These are phyloP conservation scores for Dermatemys mawii DNA, from an alignment of 2,113 vertebrate genomes.

Conservation along the genomic window DNA sequence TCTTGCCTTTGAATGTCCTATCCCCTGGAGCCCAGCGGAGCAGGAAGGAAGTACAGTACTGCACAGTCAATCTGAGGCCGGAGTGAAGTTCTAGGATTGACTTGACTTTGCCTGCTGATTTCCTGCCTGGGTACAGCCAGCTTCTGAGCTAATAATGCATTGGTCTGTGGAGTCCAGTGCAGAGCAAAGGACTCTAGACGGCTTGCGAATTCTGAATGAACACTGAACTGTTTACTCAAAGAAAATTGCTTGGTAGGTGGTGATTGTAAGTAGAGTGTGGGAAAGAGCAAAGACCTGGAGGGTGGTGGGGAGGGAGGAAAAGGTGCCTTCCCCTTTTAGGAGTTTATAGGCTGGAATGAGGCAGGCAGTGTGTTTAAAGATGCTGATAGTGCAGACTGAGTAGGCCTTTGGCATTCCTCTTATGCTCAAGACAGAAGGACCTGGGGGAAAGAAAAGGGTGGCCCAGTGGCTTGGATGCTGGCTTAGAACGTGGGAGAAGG, in stretches of 20 bases:
- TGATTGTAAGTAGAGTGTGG: background rate
- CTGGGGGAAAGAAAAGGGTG: background rate
- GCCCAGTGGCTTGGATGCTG: background rate
- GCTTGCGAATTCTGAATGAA: background rate
- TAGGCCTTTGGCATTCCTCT: background rate
- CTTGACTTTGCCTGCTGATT: slow-evolving; percentile 50
- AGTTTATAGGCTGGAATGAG: background rate
- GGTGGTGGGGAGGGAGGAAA: background rate
- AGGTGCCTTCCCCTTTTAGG: background rate
- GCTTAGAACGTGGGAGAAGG: background rate
- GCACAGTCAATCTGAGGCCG: background rate
- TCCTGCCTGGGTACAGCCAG: background rate
- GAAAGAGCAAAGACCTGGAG: background rate
- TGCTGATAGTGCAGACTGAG: background rate
- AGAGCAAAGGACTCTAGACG: background rate
- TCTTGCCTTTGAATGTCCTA: background rate
- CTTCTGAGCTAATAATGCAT: slow-evolving; percentile 17
- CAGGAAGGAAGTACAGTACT: slow-evolving; percentile 44
- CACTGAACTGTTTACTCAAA: background rate
- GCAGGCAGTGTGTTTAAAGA: background rate
- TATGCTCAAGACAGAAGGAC: background rate
- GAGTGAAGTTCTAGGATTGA: slow-evolving; percentile 15
- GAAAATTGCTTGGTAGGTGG: background rate
- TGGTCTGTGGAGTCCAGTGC: background rate
- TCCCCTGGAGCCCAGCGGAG: rapidly evolving